These are phyloP conservation scores for Porites divaricata DNA, from an alignment of 92 coral and sea anemone genomes.

Conservation along the genomic window DNA sequence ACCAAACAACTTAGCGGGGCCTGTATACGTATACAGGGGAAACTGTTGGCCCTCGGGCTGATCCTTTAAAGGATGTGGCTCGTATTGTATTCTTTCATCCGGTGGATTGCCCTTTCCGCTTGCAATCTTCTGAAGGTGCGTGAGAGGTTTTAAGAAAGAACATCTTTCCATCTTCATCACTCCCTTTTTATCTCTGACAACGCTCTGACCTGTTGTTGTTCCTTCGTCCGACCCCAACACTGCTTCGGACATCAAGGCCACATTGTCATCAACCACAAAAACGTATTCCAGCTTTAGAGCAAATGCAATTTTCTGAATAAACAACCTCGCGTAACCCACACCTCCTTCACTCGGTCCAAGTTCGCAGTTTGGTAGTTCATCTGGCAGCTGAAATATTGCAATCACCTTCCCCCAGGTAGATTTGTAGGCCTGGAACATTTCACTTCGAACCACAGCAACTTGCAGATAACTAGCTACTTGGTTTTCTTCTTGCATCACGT, in stretches of 20 bases:
- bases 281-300: constrained; percentile 48
- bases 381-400: constrained; percentile 52
- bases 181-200: constrained; percentile 45
- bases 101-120: constrained; percentile 35
- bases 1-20: constrained; percentile 46
- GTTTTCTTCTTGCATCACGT: constrained; percentile 29
- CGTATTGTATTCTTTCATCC: not conserved
- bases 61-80: constrained; percentile 23
- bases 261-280: constrained; percentile 55
- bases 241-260: constrained; percentile 57
- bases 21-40: constrained; percentile 58
- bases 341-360: constrained; percentile 50
- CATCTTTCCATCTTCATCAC: constrained; percentile 42
- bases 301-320: constrained; percentile 51
- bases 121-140: constrained; percentile 35
- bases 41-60: constrained; percentile 12
- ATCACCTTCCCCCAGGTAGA: constrained; percentile 60
- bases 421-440: constrained; percentile 29
- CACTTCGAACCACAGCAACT: constrained; percentile 56
- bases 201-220: not conserved
- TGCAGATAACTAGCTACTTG: constrained; percentile 22
- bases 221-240: not conserved
- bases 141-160: constrained; percentile 43
- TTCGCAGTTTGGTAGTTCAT: constrained; percentile 26
- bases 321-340: constrained; percentile 52